Evolutionary conservation across 2,888 invertebrate species (phyloP).

Genomic region (Selenia dentaria): DNA sequence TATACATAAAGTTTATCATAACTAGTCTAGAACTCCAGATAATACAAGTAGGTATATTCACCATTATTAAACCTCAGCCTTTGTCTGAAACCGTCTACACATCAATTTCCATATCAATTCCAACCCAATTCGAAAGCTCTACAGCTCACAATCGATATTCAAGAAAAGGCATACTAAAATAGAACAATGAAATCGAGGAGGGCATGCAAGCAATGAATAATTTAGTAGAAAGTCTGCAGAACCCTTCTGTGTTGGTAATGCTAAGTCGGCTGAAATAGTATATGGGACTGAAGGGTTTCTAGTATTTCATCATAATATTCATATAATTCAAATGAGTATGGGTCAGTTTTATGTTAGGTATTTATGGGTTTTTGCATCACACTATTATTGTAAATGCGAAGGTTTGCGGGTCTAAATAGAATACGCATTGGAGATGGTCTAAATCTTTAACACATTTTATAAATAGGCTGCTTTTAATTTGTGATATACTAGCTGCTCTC

Average conservation of each 20-base stretch:
- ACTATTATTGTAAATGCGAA: too few relatives aligned
- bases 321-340: conserved; percentile 11
- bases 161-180: conserved; percentile 6
- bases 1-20: too few relatives aligned
- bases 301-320: conserved; percentile 18
- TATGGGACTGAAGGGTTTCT: conserved; percentile 6
- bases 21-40: too few relatives aligned
- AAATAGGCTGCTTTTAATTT: too few relatives aligned
- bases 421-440: too few relatives aligned
- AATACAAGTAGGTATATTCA: too few relatives aligned
- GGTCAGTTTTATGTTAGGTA: neutral
- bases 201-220: conserved; percentile 26
- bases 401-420: too few relatives aligned
- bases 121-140: conserved; percentile 1
- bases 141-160: conserved; percentile 31
- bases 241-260: conserved; percentile 11
- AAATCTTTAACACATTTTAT: too few relatives aligned
- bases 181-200: conserved; percentile 13
- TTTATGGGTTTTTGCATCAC: too few relatives aligned
- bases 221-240: conserved; percentile 21
- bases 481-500: too few relatives aligned
- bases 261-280: conserved; percentile 4
- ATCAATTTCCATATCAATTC: neutral
- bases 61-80: neutral
- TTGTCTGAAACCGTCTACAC: neutral